A percentile compares a stretch with the other conserved stretches of the same genome.
phyloP scores from a whole-genome alignment of 2,797 vertebrate species.

The Liparis tanakae region DNA sequence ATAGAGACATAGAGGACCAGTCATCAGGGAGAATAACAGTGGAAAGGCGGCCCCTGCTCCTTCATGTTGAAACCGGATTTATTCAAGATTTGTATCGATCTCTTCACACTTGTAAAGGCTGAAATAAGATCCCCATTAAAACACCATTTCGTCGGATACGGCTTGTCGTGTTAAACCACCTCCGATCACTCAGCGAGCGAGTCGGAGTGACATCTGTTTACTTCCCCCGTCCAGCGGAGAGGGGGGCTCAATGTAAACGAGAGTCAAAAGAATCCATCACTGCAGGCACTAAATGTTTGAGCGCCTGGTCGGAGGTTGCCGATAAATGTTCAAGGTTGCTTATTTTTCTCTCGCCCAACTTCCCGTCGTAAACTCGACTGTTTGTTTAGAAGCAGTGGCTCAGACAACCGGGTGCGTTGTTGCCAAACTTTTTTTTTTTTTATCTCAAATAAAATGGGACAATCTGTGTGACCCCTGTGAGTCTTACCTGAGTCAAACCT shows the following conservation, averaged over 20 bases:
- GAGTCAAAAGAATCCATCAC: slow-evolving; percentile 64
- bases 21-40: slow-evolving; percentile 46
- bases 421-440: background rate
- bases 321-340: slow-evolving; percentile 61
- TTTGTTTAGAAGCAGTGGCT: slow-evolving; percentile 44
- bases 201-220: slow-evolving; percentile 57
- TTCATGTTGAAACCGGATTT: slow-evolving; percentile 48
- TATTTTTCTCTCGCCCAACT: slow-evolving; percentile 35
- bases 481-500: slow-evolving; percentile 1
- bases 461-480: slow-evolving; percentile 4
- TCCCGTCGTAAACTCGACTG: slow-evolving; percentile 53
- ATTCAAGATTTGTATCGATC: slow-evolving; percentile 57
- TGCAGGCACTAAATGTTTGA: slow-evolving; percentile 40
- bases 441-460: slow-evolving; percentile 31
- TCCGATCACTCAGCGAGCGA: slow-evolving; percentile 35
- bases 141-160: slow-evolving; percentile 23
- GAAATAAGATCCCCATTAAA: slow-evolving; percentile 63
- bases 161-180: slow-evolving; percentile 50
- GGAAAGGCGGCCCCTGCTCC: slow-evolving; percentile 22
- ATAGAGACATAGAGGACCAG: slow-evolving; percentile 48
- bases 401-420: background rate
- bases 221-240: slow-evolving; percentile 22
- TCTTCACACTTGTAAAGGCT: slow-evolving; percentile 46
- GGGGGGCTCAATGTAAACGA: slow-evolving; percentile 40
- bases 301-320: slow-evolving; percentile 28